Percentiles rank a stretch among this genome's conserved stretches.
phyloP scores from a whole-genome alignment of 1,140 invertebrate genomes.

The Drosophila pseudoananassae region DNA sequence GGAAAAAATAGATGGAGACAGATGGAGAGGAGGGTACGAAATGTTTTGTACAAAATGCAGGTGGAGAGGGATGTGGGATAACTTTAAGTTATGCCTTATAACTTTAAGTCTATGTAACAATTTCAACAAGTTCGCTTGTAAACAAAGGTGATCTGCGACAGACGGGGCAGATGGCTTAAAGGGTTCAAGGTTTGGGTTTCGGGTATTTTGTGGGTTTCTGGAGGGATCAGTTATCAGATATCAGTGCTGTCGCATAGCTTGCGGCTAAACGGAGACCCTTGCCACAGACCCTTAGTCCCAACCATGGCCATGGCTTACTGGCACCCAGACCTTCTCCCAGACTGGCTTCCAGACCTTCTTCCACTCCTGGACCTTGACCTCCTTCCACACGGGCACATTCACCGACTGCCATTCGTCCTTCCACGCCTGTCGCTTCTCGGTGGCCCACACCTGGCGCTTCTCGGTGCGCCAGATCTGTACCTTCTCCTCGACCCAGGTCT shows the following conservation, averaged over 20 bases:
- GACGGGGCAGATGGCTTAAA: constrained; percentile 1
- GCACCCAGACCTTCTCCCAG: constrained; percentile 91
- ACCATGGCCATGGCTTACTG: constrained; percentile 85
- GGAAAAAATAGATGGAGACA: constrained; percentile 8
- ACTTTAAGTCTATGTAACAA: constrained; percentile 56
- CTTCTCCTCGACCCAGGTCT: constrained; percentile 90
- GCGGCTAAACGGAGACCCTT: constrained; percentile 27
- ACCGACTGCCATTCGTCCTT: constrained; percentile 89
- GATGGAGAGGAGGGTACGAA: constrained; percentile 14
- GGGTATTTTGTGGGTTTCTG: background rate
- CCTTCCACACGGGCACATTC: constrained; percentile 87
- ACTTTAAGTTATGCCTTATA: constrained; percentile 51
- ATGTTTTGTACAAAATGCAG: constrained; percentile 64
- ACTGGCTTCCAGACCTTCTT: constrained; percentile 91
- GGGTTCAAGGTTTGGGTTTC: background rate
- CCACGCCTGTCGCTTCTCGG: constrained; percentile 91
- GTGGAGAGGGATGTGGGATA: constrained; percentile 5
- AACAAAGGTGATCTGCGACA: constrained; percentile 23
- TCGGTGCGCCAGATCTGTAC: constrained; percentile 90
- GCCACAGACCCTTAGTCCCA: constrained; percentile 86
- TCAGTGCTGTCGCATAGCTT: constrained; percentile 74
- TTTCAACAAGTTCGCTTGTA: constrained; percentile 46
- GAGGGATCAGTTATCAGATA: constrained; percentile 70
- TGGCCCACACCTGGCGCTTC: constrained; percentile 92
- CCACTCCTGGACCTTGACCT: constrained; percentile 89